A percentile compares a stretch with the other conserved stretches of the same genome.
phyloP scores from a whole-genome alignment of 2,113 vertebrate species.

The Irena cyanogastra region DNA sequence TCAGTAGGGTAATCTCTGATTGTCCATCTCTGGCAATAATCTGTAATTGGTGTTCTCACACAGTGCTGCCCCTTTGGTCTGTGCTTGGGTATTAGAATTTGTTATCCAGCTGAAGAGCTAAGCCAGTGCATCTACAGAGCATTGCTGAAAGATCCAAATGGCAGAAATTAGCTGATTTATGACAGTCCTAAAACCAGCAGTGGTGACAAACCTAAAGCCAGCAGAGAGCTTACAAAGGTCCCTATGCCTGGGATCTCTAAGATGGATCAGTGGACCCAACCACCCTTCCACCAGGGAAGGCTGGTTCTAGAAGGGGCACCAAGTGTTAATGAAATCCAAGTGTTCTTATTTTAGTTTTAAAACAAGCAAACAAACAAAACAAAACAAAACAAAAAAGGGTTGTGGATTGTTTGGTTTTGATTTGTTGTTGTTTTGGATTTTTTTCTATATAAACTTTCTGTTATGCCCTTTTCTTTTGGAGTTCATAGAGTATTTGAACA shows the following conservation, averaged over 20 bases:
- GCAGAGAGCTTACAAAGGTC: neutral
- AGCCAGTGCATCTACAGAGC: neutral
- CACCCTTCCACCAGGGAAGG: neutral
- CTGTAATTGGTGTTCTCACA: neutral
- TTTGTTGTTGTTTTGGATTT: neutral
- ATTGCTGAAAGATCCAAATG: neutral
- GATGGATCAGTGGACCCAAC: neutral
- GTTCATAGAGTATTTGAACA: neutral
- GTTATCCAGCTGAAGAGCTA: neutral
- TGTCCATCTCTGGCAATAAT: neutral
- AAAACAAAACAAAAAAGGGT: no score
- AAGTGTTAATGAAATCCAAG: neutral
- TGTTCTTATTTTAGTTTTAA: neutral
- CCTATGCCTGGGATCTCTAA: neutral
- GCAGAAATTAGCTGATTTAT: neutral
- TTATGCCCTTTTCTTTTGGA: neutral
- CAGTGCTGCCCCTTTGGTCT: neutral
- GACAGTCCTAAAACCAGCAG: neutral
- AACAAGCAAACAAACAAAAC: neutral
- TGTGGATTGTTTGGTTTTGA: neutral
- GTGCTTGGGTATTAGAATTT: neutral
- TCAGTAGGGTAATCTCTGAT: neutral
- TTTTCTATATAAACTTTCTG: neutral
- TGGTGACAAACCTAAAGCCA: neutral
- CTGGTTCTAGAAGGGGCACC: neutral